Base-by-base conservation (phyloP, 2,113 vertebrate genomes). In the Anser cygnoides region DNA sequence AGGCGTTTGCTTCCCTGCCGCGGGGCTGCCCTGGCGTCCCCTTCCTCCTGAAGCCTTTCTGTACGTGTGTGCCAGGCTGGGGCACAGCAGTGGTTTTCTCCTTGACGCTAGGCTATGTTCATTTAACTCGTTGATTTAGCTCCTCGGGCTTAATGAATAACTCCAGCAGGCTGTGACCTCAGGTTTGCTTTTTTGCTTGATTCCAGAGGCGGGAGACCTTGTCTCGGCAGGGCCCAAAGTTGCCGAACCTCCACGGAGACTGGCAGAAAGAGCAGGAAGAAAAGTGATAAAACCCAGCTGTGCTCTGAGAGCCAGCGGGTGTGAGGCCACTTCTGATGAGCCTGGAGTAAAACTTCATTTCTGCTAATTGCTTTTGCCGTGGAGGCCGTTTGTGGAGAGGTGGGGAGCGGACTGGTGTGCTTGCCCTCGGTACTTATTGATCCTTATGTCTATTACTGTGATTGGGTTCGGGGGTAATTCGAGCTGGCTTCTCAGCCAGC, bases 361-460 rank as follows among this genome's bases (percentile, higher is more conserved):
- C 75, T 94, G 50, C 67, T 88, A 21, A 6, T 39, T 59, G 82
- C 55, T 83, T 41, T n/a, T 75, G 80, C 65, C 74, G 41, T 5
- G 15, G 72, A 25, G 46, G 50, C 29, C 2, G 3, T 57, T 82
- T 41, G 31, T 87, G 82, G 37, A 8, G 90, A 33, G 78, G 11
- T 55, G 80, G 73, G 79, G 28, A 9, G 52, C 3, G 49, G 33
- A 5, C 2, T 35, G 13, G 33, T 66, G 46, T 13, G 10, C n/a
- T 14, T 62, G 91, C 71, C 77, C 87, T 75, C 2, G 0, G 50
- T 85, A 9, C 19, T 80, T 52, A 77, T 55, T 72, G 93, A 95
- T 84, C 67, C 0, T 15, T 4, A 0, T 23, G 71, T 31, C 71
- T 79, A 3, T 71, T 4, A 1, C n/a, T 0, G 0, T 26, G 72